These are phyloP conservation scores for Oncorhynchus masou DNA, from an alignment of 2,113 vertebrate genomes.

Conservation along the genomic window DNA sequence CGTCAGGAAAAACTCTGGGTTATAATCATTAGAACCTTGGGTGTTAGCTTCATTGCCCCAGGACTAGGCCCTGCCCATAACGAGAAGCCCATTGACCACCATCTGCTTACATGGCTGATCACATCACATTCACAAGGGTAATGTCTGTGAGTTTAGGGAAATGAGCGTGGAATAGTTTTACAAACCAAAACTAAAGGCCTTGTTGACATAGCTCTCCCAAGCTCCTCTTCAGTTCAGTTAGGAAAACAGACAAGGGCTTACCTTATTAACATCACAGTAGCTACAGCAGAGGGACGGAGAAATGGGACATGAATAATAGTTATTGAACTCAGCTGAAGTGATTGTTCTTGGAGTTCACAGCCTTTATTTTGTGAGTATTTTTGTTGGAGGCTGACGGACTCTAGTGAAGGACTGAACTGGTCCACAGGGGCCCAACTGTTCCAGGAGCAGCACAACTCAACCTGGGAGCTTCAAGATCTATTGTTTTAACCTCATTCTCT, in stretches of 20 bases:
- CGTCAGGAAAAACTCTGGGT: neutral
- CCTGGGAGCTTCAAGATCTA: constrained; percentile 65
- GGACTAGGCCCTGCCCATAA: neutral
- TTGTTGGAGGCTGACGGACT: constrained; percentile 70
- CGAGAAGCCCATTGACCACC: neutral
- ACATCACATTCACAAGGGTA: constrained; percentile 15
- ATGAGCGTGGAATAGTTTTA: constrained; percentile 35
- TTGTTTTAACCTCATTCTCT: constrained; percentile 72
- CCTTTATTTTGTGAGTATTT: constrained; percentile 80
- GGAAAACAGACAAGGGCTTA: constrained; percentile 43
- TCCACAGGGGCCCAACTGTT: constrained; percentile 65
- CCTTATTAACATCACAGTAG: constrained; percentile 73
- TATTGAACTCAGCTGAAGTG: constrained; percentile 74
- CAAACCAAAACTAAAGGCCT: constrained; percentile 37
- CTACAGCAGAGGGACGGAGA: constrained; percentile 53
- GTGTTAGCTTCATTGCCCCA: neutral
- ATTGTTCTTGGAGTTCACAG: constrained; percentile 77
- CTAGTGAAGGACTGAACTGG: constrained; percentile 74
- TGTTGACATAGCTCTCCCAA: constrained; percentile 54
- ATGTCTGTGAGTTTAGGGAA: constrained; percentile 39
- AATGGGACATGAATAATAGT: constrained; percentile 71
- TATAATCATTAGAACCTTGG: neutral
- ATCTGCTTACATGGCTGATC: constrained; percentile 16
- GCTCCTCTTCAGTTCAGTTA: constrained; percentile 45
- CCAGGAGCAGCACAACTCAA: constrained; percentile 74